Base-by-base conservation (phyloP, 2,888 invertebrate genomes). In the Amorpha juglandis region DNA sequence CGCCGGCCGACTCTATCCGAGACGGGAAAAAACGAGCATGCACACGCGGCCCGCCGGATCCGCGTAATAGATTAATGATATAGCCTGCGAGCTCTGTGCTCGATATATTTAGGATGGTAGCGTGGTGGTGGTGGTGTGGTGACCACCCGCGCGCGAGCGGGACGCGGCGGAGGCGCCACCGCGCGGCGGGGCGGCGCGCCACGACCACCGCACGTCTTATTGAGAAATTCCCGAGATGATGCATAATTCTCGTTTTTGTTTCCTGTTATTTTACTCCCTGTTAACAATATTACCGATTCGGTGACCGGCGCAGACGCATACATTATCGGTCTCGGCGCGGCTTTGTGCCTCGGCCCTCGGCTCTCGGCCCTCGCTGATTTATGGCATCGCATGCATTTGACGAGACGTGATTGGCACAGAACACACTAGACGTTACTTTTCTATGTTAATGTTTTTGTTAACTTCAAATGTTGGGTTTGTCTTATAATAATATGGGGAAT, bases 11-110 rank as follows among this genome's bases (percentile, higher is more conserved):
- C 81, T 82, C 86, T 83, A 83, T 80, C 77, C 71, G 77, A 76
- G 77, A 77, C 76, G 76, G 83, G 82, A 84, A 87, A 87, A 89
- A 88, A 85, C 78, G 79, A 83, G 80, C 84, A 84, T 83, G 83
- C 84, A 81, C 86, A 83, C 84, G 82, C 86, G 86, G 50, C 84
- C 84, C 84, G 78, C 83, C 84, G 84, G 82, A 80, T 78, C 79
- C 76, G 74, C 78, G 87, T 91, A 92, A 92, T 92, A 92, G 91
- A 92, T 92, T 91, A 92, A 92, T 92, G 92, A 91, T 91, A 91
- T 85, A 84, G 90, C 85, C 84, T 85, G 85, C 81, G 80, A 86
- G 84, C 82, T 84, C 86, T 87, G 89, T 84, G 81, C 88, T 87
- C 87, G 86, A 89, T 79, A 79, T 78, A 78, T 77, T 80, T 79